phyloP scores from a whole-genome alignment of 2,113 vertebrate genomes.

The Alaudala cheleensis region DNA sequence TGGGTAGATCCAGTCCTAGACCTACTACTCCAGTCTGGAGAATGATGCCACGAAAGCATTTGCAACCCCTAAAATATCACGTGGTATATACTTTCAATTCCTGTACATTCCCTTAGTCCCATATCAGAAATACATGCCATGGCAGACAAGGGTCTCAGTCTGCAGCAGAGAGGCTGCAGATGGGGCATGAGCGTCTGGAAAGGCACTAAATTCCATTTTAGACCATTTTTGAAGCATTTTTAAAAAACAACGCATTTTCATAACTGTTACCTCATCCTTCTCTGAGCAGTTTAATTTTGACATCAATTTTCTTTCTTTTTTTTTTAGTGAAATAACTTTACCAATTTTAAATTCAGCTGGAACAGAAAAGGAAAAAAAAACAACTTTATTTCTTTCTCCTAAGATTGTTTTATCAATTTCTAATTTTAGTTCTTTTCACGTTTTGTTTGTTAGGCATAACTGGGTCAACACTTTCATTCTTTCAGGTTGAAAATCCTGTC shows the following conservation, averaged over 20 bases:
- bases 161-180: background rate
- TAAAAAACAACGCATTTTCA: background rate
- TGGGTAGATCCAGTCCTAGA: background rate
- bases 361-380: background rate
- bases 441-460: slow-evolving; percentile 61
- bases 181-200: background rate
- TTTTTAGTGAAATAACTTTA: background rate
- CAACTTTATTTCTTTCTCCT: background rate
- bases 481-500: slow-evolving; percentile 57
- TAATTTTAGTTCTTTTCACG: slow-evolving; percentile 27
- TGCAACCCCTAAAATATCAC: background rate
- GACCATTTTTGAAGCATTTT: background rate
- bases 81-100: background rate
- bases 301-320: background rate
- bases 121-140: background rate
- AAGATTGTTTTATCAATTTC: slow-evolving; percentile 9
- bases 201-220: background rate
- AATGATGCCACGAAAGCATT: background rate
- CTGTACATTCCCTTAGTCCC: background rate
- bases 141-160: background rate
- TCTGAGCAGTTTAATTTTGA: background rate
- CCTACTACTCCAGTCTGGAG: background rate
- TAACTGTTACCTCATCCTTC: background rate
- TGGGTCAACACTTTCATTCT: slow-evolving; percentile 53
- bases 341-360: background rate